Base-by-base conservation (phyloP, 2,113 vertebrate genomes). In the Mormyrus lacerda region DNA sequence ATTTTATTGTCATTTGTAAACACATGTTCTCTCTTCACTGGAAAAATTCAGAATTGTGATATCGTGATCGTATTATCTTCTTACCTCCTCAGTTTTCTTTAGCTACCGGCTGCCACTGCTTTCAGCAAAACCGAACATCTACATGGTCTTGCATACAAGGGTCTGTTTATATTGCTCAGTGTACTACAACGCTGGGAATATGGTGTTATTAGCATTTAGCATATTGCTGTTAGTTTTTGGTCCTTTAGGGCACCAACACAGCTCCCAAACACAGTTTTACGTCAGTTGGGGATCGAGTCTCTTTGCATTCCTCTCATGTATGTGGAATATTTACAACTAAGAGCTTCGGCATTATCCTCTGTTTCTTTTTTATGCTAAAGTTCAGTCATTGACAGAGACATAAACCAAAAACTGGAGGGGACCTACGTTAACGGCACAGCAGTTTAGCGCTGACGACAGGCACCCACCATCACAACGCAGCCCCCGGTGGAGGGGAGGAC, bases 301-400 rank as follows among this genome's bases (percentile, higher is more conserved):
- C 93, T 93, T 93, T 93, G 94, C 93, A 93, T 94, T 93, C 92
- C 85, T 89, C 89, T 50, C n/a, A 47, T 50, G 91, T 89, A 91
- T 91, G 92, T 90, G 91, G 87, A 82, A 91, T 73, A 69, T 91
- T 89, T 92, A 90, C 88, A 53, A 85, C 87, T 89, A 31, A 61
- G 87, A 91, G 87, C 69, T 55, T 45, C 44, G 58, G 35, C 42
- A n/a, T 82, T 21, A 24, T 55, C 61, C 47, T 89, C 69, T 31
- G 31, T 35, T 76, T 79, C 2, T 42, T 79, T 76, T 58, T 48
- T 85, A 61, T 13, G 2, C 53, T 10, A 39, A 47, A 31, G 17
- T 88, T 61, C 87, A 58, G 51, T 87, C 42, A 85, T 50, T 4
- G 31, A 76, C 86, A 76, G 82, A 86, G 24, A 42, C 76, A 73